Conservation (phyloP, 2,797 vertebrate genomes). For the Emydoidea blandingii region DNA sequence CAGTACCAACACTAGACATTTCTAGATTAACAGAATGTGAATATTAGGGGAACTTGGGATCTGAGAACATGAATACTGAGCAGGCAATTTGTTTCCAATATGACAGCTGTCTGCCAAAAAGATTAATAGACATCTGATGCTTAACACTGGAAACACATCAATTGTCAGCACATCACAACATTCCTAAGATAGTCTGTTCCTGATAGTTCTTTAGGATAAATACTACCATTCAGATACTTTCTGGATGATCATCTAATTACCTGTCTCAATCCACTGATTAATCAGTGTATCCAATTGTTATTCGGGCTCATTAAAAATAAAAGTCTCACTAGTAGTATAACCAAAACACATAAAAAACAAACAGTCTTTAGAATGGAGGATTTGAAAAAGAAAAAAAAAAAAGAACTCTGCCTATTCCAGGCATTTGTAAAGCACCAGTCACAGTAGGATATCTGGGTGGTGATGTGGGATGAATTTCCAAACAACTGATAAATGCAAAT, state of each 20-base stretch:
- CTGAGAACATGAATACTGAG: neutral
- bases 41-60: accelerated
- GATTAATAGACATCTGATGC: neutral
- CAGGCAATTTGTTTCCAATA: neutral
- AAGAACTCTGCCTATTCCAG: neutral
- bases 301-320: conserved; percentile 14
- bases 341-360: neutral
- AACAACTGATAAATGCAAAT: conserved; percentile 8
- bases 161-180: neutral
- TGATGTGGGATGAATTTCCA: conserved; percentile 40
- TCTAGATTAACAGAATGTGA: accelerated
- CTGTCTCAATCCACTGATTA: neutral
- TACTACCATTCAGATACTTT: neutral
- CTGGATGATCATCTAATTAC: neutral
- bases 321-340: neutral
- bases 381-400: no score
- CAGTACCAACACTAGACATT: neutral
- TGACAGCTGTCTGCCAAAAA: neutral
- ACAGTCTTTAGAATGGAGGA: neutral
- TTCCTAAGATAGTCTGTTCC: neutral
- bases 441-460: neutral
- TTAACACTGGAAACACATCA: neutral
- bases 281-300: conserved; percentile 4
- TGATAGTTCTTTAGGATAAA: conserved; percentile 19
- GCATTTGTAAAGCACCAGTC: neutral